These are phyloP conservation scores for Paratrypauchen microcephalus DNA, from an alignment of 2,797 vertebrate genomes.

Conservation along the genomic window DNA sequence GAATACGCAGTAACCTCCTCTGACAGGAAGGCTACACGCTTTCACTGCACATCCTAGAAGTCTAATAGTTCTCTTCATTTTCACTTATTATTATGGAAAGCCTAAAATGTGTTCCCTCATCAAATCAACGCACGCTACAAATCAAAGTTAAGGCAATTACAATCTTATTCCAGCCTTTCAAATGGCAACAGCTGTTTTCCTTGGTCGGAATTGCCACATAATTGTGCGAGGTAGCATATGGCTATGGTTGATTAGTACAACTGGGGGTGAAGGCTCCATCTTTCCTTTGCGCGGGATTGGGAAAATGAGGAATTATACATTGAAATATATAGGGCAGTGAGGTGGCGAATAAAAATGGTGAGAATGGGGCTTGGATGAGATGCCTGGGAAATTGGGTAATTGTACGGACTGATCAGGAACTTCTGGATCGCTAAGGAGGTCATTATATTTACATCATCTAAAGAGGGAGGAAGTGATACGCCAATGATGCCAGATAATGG, in stretches of 20 bases:
- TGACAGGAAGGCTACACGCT: slow-evolving; percentile 49
- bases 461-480: slow-evolving; percentile 13
- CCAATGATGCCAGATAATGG: too few relatives aligned
- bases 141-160: slow-evolving; percentile 81
- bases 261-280: slow-evolving; percentile 67
- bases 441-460: slow-evolving; percentile 54
- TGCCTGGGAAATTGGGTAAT: slow-evolving; percentile 46
- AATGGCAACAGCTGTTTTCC: slow-evolving; percentile 80
- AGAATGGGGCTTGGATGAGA: slow-evolving; percentile 13
- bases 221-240: slow-evolving; percentile 79
- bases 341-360: slow-evolving; percentile 44
- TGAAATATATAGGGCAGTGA: slow-evolving; percentile 58
- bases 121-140: slow-evolving; percentile 73
- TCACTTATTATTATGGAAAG: slow-evolving; percentile 64
- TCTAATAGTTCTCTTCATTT: slow-evolving; percentile 55
- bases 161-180: slow-evolving; percentile 72
- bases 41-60: slow-evolving; percentile 31
- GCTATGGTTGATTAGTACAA: slow-evolving; percentile 80
- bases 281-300: slow-evolving; percentile 60
- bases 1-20: slow-evolving; percentile 60
- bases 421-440: slow-evolving; percentile 35
- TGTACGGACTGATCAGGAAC: slow-evolving; percentile 63
- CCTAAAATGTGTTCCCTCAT: slow-evolving; percentile 67
- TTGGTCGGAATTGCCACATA: slow-evolving; percentile 73
- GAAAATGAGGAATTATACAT: slow-evolving; percentile 54